Base-by-base conservation (phyloP, 2,113 vertebrate genomes). In the Danio rerio region DNA sequence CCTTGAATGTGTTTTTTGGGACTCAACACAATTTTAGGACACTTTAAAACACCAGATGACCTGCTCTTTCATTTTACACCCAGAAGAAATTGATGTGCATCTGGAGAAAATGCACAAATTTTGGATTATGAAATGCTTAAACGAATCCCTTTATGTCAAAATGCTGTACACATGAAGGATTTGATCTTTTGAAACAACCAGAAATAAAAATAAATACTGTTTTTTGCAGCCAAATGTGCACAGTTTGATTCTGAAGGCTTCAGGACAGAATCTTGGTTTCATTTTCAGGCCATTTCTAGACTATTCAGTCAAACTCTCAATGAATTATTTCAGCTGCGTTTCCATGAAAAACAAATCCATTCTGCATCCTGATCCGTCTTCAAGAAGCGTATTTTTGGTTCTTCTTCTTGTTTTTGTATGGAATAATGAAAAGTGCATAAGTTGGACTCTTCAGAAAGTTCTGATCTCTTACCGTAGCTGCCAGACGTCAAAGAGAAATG, bases 391-490 rank as follows among this genome's bases (percentile, higher is more conserved):
- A n/a, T n/a, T 45, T 68, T 66, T 45, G 40, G 63, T 31, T 31
- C 31, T 66, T 66, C 63, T n/a, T 8, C 8, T 45, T 6, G 5
- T 8, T 66, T 43, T n/a, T 31, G 1, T 31, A 31, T 31, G 31
- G 31, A 31, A 31, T 31, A 3, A 31, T 9, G 12, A 21, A 74
- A 66, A 20, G 56, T 56, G 18, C 45, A 70, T 9, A 70, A 50
- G 68, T 47, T 40, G 43, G 20, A 65, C 3, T 31, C 21, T 66
- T 66, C n/a, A 16, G 12, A 20, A 45, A 10, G n/a, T 69, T 63
- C n/a, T 78, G 55, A 69, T 52, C 9, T 43, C 72, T 81, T 72
- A 75, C 65, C 61, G 43, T 87, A 92, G 92, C 88, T 90, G 90
- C 91, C 89, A 84, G 88, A 78, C 11, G 74, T 71, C 59, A 86